Percentiles rank a stretch among this genome's conserved stretches.
phyloP scores from a whole-genome alignment of 2,113 vertebrate genomes.

The Archocentrus centrarchus region DNA sequence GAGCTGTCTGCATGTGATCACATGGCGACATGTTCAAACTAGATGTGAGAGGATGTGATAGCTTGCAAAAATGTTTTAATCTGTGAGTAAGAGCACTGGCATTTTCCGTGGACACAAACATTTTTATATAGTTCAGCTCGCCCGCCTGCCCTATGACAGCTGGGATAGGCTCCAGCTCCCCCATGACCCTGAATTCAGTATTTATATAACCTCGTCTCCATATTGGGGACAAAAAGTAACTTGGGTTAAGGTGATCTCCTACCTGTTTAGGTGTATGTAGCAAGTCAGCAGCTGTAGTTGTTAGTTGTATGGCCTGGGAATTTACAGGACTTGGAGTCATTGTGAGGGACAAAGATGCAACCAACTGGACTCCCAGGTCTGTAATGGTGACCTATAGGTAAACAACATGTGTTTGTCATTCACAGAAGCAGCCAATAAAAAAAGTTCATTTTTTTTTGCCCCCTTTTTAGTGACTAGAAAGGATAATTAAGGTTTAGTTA shows the following conservation, averaged over 20 bases:
- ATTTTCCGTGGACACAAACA: no score
- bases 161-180: background rate
- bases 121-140: background rate
- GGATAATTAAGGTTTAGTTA: background rate
- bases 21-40: background rate
- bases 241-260: background rate
- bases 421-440: background rate
- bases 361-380: conserved; percentile 91
- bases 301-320: conserved; percentile 86
- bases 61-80: background rate
- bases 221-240: background rate
- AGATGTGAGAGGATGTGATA: background rate
- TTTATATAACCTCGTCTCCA: background rate
- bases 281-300: conserved; percentile 85
- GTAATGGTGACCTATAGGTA: conserved; percentile 85
- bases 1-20: background rate
- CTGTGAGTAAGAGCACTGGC: background rate
- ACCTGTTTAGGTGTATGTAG: conserved; percentile 91
- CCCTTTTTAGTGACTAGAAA: background rate
- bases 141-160: background rate
- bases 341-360: conserved; percentile 87
- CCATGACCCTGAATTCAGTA: background rate
- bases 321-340: conserved; percentile 85
- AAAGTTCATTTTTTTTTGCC: background rate
- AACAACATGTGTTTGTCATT: background rate